A percentile compares a stretch with the other conserved stretches of the same genome.
phyloP scores from a whole-genome alignment of 2,888 invertebrate species.

The Resseliella maxima region DNA sequence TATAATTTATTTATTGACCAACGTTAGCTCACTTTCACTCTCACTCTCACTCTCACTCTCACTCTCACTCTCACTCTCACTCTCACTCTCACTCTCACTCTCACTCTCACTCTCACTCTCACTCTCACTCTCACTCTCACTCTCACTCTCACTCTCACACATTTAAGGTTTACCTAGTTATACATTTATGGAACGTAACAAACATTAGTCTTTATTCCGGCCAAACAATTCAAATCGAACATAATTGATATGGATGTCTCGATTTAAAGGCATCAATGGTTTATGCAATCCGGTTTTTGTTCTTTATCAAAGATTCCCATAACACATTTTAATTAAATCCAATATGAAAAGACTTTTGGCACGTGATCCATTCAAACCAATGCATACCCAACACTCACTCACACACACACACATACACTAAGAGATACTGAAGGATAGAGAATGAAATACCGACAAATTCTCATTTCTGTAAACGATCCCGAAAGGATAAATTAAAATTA shows the following conservation, averaged over 20 bases:
- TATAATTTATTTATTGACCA: conserved; percentile 31
- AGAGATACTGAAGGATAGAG: no score
- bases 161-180: not conserved
- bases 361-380: not conserved
- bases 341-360: not conserved
- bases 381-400: no score
- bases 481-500: not conserved
- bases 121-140: not conserved
- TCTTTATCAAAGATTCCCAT: not conserved
- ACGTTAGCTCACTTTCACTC: not conserved
- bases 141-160: not conserved
- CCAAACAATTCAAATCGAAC: not conserved
- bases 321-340: not conserved
- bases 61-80: not conserved
- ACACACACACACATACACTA: no score
- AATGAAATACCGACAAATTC: conserved; percentile 4
- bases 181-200: not conserved
- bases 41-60: not conserved
- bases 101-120: not conserved
- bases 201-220: not conserved
- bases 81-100: not conserved
- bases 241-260: conserved; percentile 42
- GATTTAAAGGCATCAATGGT: not conserved
- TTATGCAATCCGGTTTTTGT: not conserved
- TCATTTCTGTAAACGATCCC: conserved; percentile 19